These are phyloP conservation scores for Lycopodina hypogea DNA, from an alignment of 37 sponge, comb jelly and placozoan genomes.

Conservation along the genomic window DNA sequence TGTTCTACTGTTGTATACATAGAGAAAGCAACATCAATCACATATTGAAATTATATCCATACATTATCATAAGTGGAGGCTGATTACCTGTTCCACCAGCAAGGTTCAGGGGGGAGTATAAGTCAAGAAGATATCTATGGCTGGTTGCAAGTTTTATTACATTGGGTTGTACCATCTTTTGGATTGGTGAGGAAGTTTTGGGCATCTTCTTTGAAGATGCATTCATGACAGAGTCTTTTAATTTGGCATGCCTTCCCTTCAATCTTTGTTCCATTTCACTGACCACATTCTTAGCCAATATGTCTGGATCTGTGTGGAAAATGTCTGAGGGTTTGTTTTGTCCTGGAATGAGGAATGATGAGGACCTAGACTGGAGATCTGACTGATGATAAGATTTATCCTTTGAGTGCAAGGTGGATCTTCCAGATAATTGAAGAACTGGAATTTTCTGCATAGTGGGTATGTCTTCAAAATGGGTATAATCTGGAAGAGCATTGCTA, in stretches of 20 bases:
- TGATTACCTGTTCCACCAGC: background rate
- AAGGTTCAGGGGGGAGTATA: too few species aligned
- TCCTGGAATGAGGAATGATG: background rate
- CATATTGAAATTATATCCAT: too few species aligned
- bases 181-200: background rate
- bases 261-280: slow-evolving; percentile 18
- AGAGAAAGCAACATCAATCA: background rate
- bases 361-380: background rate
- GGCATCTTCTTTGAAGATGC: background rate
- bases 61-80: too few species aligned
- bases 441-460: too few species aligned
- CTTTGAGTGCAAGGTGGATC: too few species aligned
- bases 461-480: too few species aligned
- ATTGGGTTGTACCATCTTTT: too few species aligned
- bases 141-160: too few species aligned
- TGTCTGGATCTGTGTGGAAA: background rate
- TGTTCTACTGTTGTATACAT: background rate
- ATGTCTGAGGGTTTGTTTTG: background rate
- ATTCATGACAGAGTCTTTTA: background rate
- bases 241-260: slow-evolving; percentile 1
- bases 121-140: too few species aligned
- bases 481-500: too few species aligned
- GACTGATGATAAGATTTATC: background rate
- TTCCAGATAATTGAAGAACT: too few species aligned
- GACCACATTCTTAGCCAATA: slow-evolving; percentile 37